These are phyloP conservation scores for Ianthella basta DNA, from an alignment of 37 sponge, comb jelly and placozoan species.

Conservation along the genomic window DNA sequence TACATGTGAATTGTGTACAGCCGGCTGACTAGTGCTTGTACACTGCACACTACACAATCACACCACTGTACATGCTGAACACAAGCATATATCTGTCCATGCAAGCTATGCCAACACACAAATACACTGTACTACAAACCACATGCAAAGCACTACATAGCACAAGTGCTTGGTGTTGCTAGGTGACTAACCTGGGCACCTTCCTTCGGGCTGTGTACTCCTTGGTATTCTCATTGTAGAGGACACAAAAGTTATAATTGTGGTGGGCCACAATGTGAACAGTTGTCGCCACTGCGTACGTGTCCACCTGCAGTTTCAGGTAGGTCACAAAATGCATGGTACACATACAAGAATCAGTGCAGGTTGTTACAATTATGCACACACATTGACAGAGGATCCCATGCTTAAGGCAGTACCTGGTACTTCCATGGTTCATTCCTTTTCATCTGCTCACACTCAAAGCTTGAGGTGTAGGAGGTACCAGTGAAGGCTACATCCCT, in stretches of 20 bases:
- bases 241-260: background rate
- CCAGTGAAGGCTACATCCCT: slow-evolving; percentile 11
- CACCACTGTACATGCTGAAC: too few species aligned
- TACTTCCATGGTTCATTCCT: slow-evolving; percentile 25
- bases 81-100: too few species aligned
- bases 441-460: slow-evolving; percentile 27
- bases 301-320: background rate
- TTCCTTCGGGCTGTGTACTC: background rate
- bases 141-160: too few species aligned
- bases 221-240: background rate
- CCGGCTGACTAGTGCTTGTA: too few species aligned
- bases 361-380: too few species aligned
- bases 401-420: background rate
- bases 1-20: too few species aligned
- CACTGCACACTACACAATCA: too few species aligned
- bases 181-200: background rate
- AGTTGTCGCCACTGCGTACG: background rate
- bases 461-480: slow-evolving; percentile 9
- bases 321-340: too few species aligned
- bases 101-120: too few species aligned
- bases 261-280: slow-evolving; percentile 8
- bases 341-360: too few species aligned
- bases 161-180: too few species aligned
- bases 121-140: too few species aligned
- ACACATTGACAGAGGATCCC: background rate